Conservation (phyloP, 2,888 invertebrate species). For the Thecophora atra region DNA sequence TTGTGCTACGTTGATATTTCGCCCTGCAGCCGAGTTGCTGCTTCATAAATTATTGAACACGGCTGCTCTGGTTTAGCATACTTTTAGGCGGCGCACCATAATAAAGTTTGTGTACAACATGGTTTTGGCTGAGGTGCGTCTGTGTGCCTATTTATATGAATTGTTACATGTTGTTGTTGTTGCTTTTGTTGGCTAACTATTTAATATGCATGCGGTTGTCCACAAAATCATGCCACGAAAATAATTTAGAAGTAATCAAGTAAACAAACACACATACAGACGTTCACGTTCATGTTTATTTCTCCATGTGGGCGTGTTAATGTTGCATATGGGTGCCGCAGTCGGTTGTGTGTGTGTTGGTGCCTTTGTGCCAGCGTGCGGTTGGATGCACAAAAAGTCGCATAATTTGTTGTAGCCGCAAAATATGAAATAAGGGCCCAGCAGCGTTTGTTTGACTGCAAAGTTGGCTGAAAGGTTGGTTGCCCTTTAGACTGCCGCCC, state of each 20-base stretch:
- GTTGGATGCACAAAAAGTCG: conserved; percentile 10
- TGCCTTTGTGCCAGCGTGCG: conserved; percentile 1
- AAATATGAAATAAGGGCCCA: conserved; percentile 19
- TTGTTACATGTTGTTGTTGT: conserved; percentile 9
- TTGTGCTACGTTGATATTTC: not conserved
- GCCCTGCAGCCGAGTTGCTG: conserved; percentile 1
- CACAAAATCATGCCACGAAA: conserved; percentile 63
- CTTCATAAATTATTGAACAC: conserved; percentile 61
- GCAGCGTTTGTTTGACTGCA: not conserved
- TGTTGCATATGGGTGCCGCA: no score
- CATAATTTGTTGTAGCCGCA: conserved; percentile 34
- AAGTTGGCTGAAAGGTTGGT: not conserved
- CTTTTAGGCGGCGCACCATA: conserved; percentile 49
- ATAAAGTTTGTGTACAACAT: conserved; percentile 26
- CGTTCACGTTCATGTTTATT: conserved; percentile 40
- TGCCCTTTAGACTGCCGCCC: not conserved
- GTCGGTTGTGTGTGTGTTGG: not conserved
- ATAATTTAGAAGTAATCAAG: conserved; percentile 65
- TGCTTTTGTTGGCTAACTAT: conserved; percentile 42
- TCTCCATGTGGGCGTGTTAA: not conserved
- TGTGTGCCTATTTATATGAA: conserved; percentile 27
- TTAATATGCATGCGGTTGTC: conserved; percentile 50
- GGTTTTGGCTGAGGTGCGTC: conserved; percentile 28
- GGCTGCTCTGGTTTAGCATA: conserved; percentile 59
- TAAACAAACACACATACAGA: conserved; percentile 52